Percentiles rank a stretch among this genome's conserved stretches.
phyloP scores from a whole-genome alignment of 2,797 vertebrate genomes.

The Rhynchotus rufescens region DNA sequence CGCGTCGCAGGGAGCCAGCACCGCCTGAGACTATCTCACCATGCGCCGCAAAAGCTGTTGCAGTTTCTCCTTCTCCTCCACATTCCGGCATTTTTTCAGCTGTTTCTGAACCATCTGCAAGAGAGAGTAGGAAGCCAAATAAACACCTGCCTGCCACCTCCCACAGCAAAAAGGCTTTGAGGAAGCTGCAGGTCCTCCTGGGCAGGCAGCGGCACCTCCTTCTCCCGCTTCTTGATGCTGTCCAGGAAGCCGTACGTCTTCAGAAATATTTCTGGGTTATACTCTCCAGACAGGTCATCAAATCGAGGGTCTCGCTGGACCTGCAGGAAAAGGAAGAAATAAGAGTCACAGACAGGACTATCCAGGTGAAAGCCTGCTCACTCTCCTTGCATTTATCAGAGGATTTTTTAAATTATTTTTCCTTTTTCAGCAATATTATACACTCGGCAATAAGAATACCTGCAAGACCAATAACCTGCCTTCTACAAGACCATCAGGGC shows the following conservation, averaged over 20 bases:
- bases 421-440: neutral
- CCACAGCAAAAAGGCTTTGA: neutral
- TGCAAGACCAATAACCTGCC: neutral
- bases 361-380: neutral
- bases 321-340: slow-evolving; percentile 70
- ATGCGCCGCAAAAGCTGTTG: slow-evolving; percentile 88
- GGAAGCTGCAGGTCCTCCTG: neutral
- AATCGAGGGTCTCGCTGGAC: slow-evolving; percentile 90
- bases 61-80: slow-evolving; percentile 80
- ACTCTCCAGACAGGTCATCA: slow-evolving; percentile 94
- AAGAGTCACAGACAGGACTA: neutral
- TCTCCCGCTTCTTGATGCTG: slow-evolving; percentile 84
- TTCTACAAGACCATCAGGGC: neutral
- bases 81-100: slow-evolving; percentile 80
- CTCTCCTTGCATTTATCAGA: neutral
- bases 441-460: neutral
- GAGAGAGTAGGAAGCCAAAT: slow-evolving; percentile 1
- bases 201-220: slow-evolving; percentile 78
- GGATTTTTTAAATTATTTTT: neutral
- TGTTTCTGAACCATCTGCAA: slow-evolving; percentile 86
- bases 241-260: slow-evolving; percentile 90
- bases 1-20: neutral
- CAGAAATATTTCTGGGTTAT: slow-evolving; percentile 90
- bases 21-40: slow-evolving; percentile 77
- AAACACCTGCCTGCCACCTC: neutral